Base-by-base conservation (phyloP, 2,113 vertebrate species). In the Eolophus roseicapilla region DNA sequence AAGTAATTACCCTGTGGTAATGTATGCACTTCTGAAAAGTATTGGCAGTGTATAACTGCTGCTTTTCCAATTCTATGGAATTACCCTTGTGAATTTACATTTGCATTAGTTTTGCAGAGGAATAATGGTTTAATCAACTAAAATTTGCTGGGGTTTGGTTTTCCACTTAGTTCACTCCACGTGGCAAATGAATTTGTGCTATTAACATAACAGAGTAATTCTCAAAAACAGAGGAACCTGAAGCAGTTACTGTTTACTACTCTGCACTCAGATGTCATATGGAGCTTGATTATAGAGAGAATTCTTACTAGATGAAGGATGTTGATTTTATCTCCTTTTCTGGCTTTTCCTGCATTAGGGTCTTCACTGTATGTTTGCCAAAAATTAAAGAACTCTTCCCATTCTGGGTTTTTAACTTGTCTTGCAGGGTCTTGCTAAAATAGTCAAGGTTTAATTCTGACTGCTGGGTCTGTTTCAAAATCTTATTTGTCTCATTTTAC, bases 181-280 rank as follows among this genome's bases (percentile, higher is more conserved):
- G 70, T 83, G 79, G 71, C 50, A 87, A 94, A 74, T 90, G 64
- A 91, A 41, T 83, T 75, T 92, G 67, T 90, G 43, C 53, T 82
- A 49, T 74, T 92, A 87, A 49, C 47, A 17, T 53, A 86, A 47
- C 17, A 50, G 25, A 83, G 33, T 73, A 73, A 55, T 49, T 86
- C 47, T 81, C 39, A 67, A 59, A 94, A 90, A 6, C 33, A 44
- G 23, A 33, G 60, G 43, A 90, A 88, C 33, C 37, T 94, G 71
- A 50, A 77, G 39, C 21, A 59, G 53, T 57, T 79, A 17, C 41
- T 90, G 11, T 78, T 96, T 87, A 85, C 37, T 76, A 27, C 37
- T 65, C 59, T 80, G 64, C 8, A 28, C 21, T 83, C 31, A 83
- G 41, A 62, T 0, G 1, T 70, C 59, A 46, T 49, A 43, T 2